Evolutionary conservation across 1,140 invertebrate genomes (phyloP), one percentile per base, ranked within the genome.

Genomic region (Hydropsyche tenuis): DNA sequence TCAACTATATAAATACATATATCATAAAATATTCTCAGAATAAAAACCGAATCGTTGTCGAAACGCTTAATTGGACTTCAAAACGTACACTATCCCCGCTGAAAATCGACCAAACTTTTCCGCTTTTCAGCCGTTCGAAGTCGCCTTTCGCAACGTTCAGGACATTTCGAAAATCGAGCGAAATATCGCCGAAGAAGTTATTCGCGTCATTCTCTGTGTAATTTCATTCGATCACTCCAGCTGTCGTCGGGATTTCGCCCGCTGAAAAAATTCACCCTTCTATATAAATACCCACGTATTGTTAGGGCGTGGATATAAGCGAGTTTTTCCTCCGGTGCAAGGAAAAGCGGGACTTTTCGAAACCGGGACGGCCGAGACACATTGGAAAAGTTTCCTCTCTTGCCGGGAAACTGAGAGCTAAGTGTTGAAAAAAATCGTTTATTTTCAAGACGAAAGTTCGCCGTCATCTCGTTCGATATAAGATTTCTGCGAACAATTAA

Each of bases 171-270:
- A 37, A 37, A 37, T 37, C 30, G 9, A 37, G 30, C 30, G 30
- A 37, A 37, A 37, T 37, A 37, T 37, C 30, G 30, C 9, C 30
- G 30, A 37, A 37, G 30, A 53, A 53, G 48, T 53, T 53, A 53
- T 53, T 53, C 20, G 48, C 20, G 48, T 53, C 48, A 53, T 53
- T 53, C 48, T 18, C 48, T 53, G 16, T 20, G 48, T 53, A 53
- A 53, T 53, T 53, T 53, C 48, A 53, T 53, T 53, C 20, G 48
- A 53, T 53, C 48, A 53, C 48, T 53, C 48, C 48, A 53, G 48
- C 48, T 53, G 48, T 53, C 48, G 48, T 53, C 48, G 16, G 16
- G n/a, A 18, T 4, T 20, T 20, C 7, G 4, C 46, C 7, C 14
- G n/a, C 48, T 18, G 7, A 18, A 53, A 20, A 53, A 53, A 53